A percentile compares a stretch with the other conserved stretches of the same genome.
Evolutionary conservation across 2,113 vertebrate genomes (phyloP).

Genomic region (Acinonyx jubatus): DNA sequence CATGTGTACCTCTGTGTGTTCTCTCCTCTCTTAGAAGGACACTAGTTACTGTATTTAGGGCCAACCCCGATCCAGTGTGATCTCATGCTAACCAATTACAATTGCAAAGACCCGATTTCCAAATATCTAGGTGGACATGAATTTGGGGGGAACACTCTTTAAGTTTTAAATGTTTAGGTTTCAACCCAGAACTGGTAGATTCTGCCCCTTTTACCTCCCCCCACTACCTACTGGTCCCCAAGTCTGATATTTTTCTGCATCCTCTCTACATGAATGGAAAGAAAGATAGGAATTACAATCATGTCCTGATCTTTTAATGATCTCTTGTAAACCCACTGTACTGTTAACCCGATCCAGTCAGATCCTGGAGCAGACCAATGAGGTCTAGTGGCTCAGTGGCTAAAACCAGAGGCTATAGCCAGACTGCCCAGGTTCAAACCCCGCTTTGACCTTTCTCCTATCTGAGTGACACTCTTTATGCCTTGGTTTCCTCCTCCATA

Average conservation of each 20-base stretch:
- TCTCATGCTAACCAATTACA: background rate
- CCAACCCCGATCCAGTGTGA: background rate
- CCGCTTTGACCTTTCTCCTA: background rate
- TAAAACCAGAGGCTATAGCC: background rate
- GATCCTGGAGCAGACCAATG: background rate
- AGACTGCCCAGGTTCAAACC: background rate
- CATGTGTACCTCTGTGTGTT: too few relatives aligned
- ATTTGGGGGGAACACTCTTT: background rate
- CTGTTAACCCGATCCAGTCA: background rate
- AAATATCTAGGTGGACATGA: background rate
- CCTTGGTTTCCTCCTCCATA: background rate
- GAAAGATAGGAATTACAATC: background rate
- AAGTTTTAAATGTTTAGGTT: background rate
- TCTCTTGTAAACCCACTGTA: background rate
- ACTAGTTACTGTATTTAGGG: background rate
- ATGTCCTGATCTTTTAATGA: background rate
- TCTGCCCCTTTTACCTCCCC: background rate
- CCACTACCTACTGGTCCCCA: background rate
- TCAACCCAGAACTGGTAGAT: background rate
- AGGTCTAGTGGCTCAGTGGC: background rate
- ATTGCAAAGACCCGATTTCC: background rate
- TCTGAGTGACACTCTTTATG: background rate
- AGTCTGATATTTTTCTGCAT: background rate
- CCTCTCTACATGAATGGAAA: background rate
- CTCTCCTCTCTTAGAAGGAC: background rate